Evolutionary conservation across 1,140 invertebrate species (phyloP).

Genomic region (Brachionus asplanchnoidis): DNA sequence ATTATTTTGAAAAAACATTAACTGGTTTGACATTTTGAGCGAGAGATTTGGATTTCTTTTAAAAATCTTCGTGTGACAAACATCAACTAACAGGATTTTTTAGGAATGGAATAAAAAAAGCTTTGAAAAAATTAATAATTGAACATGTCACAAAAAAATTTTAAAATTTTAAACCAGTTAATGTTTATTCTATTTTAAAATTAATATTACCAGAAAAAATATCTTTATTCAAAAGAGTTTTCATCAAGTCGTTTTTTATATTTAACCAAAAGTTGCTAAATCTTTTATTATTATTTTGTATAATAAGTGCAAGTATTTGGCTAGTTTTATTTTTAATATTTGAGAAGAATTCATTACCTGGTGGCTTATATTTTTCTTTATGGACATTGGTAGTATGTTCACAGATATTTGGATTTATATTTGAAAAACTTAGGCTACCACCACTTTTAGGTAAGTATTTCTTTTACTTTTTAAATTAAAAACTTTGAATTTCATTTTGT

Average conservation of each 20-base stretch:
- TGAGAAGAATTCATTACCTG: background rate
- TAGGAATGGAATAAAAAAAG: no score
- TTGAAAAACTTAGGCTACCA: background rate
- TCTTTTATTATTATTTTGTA: background rate
- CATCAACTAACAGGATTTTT: no score
- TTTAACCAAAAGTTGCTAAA: background rate
- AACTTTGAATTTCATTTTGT: background rate
- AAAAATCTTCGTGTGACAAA: no score
- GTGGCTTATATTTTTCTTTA: constrained; percentile 2
- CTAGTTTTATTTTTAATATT: background rate
- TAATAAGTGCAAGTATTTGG: background rate
- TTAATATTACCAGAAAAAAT: no score
- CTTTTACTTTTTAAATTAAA: background rate
- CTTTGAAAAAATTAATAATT: no score
- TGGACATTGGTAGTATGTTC: background rate
- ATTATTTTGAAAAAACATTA: no score
- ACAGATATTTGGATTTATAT: background rate
- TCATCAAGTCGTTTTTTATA: background rate
- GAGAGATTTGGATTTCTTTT: no score
- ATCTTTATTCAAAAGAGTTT: background rate
- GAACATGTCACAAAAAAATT: no score
- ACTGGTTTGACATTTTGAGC: no score
- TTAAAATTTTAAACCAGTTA: no score
- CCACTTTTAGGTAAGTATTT: background rate
- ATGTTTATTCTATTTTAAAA: no score